phyloP scores from a whole-genome alignment of 2,888 invertebrate species.

The Leucozona laternaria region DNA sequence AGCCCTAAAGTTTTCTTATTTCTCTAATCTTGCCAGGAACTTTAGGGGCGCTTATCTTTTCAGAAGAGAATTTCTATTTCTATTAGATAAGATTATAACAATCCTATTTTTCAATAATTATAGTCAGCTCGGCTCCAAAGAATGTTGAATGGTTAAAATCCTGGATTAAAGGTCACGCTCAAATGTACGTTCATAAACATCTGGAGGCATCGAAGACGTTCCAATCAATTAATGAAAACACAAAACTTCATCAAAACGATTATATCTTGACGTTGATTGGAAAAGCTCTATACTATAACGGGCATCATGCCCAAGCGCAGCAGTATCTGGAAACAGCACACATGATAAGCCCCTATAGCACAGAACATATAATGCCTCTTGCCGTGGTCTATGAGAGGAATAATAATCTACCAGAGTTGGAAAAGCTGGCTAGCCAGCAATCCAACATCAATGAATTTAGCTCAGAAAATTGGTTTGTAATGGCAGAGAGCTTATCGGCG shows the following conservation, averaged over 20 bases:
- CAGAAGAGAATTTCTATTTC: too few species aligned
- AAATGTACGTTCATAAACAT: constrained; percentile 88
- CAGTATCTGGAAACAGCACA: constrained; percentile 83
- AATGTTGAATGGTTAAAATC: constrained; percentile 85
- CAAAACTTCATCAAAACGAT: constrained; percentile 88
- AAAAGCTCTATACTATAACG: constrained; percentile 89
- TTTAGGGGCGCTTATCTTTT: not conserved
- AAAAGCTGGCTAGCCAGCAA: constrained; percentile 85
- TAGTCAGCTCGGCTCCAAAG: constrained; percentile 79
- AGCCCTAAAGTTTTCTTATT: too few species aligned
- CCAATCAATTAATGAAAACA: constrained; percentile 87
- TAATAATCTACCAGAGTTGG: constrained; percentile 86
- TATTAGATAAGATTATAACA: too few species aligned
- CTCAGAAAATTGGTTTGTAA: constrained; percentile 90
- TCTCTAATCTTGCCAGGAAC: too few species aligned
- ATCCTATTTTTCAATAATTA: not conserved
- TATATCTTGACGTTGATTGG: constrained; percentile 88
- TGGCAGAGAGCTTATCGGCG: constrained; percentile 89
- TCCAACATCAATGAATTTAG: constrained; percentile 84
- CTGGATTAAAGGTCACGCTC: constrained; percentile 88
- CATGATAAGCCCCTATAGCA: constrained; percentile 85
- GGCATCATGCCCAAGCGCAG: constrained; percentile 88
- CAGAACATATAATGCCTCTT: constrained; percentile 87
- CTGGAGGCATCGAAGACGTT: constrained; percentile 88
- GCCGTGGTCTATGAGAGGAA: constrained; percentile 87